Conservation (phyloP, 2,113 vertebrate species). For the Jaculus jaculus region DNA sequence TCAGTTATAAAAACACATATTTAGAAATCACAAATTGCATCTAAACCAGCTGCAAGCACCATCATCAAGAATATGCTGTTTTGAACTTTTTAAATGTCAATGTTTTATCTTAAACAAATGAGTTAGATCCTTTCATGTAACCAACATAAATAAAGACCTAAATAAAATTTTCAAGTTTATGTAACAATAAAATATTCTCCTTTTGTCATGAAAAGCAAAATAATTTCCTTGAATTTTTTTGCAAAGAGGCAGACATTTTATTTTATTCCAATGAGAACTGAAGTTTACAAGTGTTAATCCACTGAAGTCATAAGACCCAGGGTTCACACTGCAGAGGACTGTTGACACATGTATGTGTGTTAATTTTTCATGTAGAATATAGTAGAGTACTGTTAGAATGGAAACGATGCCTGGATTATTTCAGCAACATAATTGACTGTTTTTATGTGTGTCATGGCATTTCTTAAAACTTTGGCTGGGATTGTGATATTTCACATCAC, state of each 20-base stretch:
- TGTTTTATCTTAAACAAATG: slow-evolving; percentile 51
- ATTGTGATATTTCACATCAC: slow-evolving; percentile 78
- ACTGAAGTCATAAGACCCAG: slow-evolving; percentile 57
- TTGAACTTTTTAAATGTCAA: slow-evolving; percentile 25
- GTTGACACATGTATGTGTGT: slow-evolving; percentile 75
- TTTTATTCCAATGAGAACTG: slow-evolving; percentile 80
- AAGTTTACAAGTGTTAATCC: slow-evolving; percentile 81
- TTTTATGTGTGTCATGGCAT: slow-evolving; percentile 80
- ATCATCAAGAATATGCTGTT: slow-evolving; percentile 5
- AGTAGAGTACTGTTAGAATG: slow-evolving; percentile 64
- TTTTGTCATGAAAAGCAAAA: slow-evolving; percentile 60
- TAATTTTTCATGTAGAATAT: slow-evolving; percentile 79
- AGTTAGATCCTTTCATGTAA: neutral
- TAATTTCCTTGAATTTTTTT: slow-evolving; percentile 43
- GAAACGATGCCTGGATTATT: slow-evolving; percentile 72
- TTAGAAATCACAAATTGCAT: slow-evolving; percentile 12
- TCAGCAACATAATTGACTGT: slow-evolving; percentile 74
- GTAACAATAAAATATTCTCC: slow-evolving; percentile 62
- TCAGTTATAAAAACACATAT: neutral
- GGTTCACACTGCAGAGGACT: slow-evolving; percentile 66
- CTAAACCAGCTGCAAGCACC: neutral
- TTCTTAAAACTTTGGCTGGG: slow-evolving; percentile 71
- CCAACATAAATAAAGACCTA: slow-evolving; percentile 37
- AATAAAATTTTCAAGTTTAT: neutral
- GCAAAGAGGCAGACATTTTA: slow-evolving; percentile 54